These are phyloP conservation scores for Brachionus paranguensis DNA, from an alignment of 1,140 invertebrate genomes.

Conservation along the genomic window DNA sequence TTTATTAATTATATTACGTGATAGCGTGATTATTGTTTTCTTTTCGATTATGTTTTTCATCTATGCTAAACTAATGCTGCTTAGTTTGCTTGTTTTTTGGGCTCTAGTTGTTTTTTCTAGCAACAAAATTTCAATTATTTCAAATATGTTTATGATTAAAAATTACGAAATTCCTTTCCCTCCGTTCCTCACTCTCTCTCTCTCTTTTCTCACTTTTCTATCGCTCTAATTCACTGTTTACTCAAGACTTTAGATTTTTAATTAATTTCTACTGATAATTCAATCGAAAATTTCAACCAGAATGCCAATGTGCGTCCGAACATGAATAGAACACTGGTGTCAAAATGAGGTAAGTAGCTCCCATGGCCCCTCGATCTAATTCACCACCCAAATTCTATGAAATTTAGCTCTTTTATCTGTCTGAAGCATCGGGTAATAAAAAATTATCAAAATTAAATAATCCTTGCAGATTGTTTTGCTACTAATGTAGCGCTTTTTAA, in stretches of 20 bases:
- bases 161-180: neutral
- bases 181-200: neutral
- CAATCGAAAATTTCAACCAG: neutral
- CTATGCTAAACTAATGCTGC: neutral
- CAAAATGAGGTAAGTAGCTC: neutral
- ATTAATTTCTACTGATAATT: neutral
- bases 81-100: slow-evolving; percentile 3
- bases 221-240: neutral
- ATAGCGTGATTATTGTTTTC: slow-evolving; percentile 34
- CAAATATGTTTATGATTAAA: slow-evolving; percentile 35
- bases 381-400: neutral
- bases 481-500: too few species aligned
- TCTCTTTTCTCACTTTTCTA: neutral
- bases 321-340: neutral
- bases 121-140: slow-evolving; percentile 29
- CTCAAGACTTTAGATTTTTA: neutral
- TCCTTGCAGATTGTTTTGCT: too few species aligned
- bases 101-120: neutral
- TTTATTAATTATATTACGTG: slow-evolving; percentile 38
- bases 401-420: neutral
- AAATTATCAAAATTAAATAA: too few species aligned
- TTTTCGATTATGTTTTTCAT: slow-evolving; percentile 32
- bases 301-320: neutral
- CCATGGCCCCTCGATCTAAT: neutral
- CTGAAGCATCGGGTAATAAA: too few species aligned